These are phyloP conservation scores for Sebastes melanostomus DNA, from an alignment of 2,797 vertebrate genomes.

Conservation along the genomic window DNA sequence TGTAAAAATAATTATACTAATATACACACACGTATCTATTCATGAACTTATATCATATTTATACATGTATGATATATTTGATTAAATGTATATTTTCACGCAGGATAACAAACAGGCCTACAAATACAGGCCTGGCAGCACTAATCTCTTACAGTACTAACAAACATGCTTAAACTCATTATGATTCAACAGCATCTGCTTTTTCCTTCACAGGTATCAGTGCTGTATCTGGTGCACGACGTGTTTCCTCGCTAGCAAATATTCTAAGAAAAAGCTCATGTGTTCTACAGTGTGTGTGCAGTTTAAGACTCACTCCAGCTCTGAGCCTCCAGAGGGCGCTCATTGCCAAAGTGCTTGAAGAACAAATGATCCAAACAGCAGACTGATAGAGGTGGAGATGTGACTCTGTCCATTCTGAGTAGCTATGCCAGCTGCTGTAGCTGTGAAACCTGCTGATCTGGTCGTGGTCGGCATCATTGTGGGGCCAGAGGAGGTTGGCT, in stretches of 20 bases:
- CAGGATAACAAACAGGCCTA: background rate
- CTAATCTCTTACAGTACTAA: background rate
- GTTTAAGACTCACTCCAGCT: background rate
- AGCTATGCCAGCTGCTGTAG: too few relatives aligned
- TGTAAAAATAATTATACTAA: background rate
- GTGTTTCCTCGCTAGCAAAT: background rate
- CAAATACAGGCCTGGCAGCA: background rate
- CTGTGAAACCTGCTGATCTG: too few relatives aligned
- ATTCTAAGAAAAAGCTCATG: background rate
- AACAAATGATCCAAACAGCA: conserved; percentile 18
- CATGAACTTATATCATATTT: background rate
- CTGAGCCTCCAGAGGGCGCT: background rate
- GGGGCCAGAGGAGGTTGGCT: background rate
- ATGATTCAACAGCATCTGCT: background rate
- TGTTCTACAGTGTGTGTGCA: background rate
- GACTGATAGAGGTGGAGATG: background rate
- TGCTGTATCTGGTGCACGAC: background rate
- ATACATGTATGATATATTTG: background rate
- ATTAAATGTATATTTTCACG: background rate
- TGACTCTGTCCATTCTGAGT: background rate
- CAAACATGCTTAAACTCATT: background rate
- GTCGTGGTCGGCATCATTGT: fast-evolving
- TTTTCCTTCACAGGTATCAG: background rate
- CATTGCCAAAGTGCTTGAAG: conserved; percentile 19
- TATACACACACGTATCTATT: background rate